A percentile compares a stretch with the other conserved stretches of the same genome.
Evolutionary conservation across 1,140 invertebrate species (phyloP).

Genomic region (Rhyzopertha dominica): DNA sequence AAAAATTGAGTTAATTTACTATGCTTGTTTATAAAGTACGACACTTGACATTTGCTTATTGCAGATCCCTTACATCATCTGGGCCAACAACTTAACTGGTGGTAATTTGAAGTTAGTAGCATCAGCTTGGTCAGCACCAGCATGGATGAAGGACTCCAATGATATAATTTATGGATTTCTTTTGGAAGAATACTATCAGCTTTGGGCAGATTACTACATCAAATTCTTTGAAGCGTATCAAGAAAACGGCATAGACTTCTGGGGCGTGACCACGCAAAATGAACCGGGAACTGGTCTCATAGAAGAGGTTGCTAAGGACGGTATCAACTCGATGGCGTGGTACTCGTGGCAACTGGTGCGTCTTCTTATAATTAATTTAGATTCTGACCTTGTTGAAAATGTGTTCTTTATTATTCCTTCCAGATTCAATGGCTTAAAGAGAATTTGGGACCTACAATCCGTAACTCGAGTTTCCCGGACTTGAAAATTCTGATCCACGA

Average conservation of each 20-base stretch:
- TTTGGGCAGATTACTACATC: conserved; percentile 58
- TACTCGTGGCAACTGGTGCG: conserved; percentile 19
- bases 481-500: conserved; percentile 66
- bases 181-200: conserved; percentile 45
- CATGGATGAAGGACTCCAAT: conserved; percentile 91
- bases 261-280: conserved; percentile 45
- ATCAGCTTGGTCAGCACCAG: conserved; percentile 79
- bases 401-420: conserved; percentile 13
- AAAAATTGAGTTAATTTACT: no score
- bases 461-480: conserved; percentile 51
- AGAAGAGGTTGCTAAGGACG: conserved; percentile 45
- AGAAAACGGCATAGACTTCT: conserved; percentile 36
- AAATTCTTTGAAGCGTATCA: conserved; percentile 44
- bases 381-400: conserved; percentile 50
- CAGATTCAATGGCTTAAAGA: conserved; percentile 59
- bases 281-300: conserved; percentile 44
- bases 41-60: no score
- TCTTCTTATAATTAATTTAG: conserved; percentile 16
- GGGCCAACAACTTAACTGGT: no score
- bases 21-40: no score
- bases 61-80: no score
- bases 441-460: conserved; percentile 63
- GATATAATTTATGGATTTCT: conserved; percentile 56
- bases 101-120: no score
- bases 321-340: conserved; percentile 49